phyloP scores from a whole-genome alignment of 2,113 vertebrate species.

The Trachemys scripta region DNA sequence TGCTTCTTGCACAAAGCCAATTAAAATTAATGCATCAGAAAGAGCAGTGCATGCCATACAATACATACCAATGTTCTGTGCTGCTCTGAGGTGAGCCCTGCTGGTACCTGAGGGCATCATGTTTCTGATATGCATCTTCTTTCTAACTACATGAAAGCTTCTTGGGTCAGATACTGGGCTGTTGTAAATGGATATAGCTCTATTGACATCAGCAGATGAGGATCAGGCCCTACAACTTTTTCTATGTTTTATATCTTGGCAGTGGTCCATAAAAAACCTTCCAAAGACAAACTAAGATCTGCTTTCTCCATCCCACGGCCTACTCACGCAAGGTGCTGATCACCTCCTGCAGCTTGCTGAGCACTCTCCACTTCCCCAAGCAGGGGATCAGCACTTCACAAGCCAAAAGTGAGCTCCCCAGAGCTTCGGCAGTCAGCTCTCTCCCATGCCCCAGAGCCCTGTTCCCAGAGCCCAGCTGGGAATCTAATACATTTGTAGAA shows the following conservation, averaged over 20 bases:
- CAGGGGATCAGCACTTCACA: neutral
- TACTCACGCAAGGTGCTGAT: neutral
- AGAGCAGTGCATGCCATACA: no score
- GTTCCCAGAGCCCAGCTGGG: neutral
- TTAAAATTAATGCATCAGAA: no score
- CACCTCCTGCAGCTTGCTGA: no score
- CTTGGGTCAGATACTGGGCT: neutral
- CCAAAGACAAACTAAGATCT: neutral
- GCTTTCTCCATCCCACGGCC: neutral
- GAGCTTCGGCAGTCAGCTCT: neutral
- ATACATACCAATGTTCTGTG: no score
- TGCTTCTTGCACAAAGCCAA: no score
- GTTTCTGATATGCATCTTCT: neutral
- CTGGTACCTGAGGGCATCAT: neutral
- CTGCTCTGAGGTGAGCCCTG: no score
- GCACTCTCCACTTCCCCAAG: neutral
- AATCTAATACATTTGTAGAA: neutral
- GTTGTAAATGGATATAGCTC: neutral
- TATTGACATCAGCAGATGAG: neutral
- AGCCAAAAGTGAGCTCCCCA: neutral
- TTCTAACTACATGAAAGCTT: neutral
- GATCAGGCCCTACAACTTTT: neutral
- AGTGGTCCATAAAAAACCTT: neutral
- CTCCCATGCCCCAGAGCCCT: neutral
- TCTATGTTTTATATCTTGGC: neutral